Base-by-base conservation (phyloP, 2,888 invertebrate genomes). In the Tetramorium bicarinatum region DNA sequence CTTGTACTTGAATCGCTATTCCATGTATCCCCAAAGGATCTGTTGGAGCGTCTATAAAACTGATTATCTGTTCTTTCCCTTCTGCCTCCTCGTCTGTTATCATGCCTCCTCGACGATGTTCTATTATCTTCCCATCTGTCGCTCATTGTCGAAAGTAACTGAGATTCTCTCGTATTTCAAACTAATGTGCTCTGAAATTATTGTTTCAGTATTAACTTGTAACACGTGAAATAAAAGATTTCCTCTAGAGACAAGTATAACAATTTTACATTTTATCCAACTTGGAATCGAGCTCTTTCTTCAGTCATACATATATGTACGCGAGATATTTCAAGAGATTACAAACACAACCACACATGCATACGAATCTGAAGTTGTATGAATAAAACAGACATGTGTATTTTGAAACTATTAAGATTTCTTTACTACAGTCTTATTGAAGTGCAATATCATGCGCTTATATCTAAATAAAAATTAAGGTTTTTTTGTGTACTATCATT, bases 81-180 rank as follows among this genome's bases (percentile, higher is more conserved):
- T 18, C 52, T 77, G 6, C 15, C 21, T 61, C 13, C 44, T 21
- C 29, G 29, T 6, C 47, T 62, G 0, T 75, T 25, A 34, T 44
- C 44, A 11, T 61, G 44, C 21, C 29, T 34, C 29, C 44, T 11
- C 3, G 29, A 9, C 0, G 29, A 41, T 11, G 9, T 34, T 44
- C n/a, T 67, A 38, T 54, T n/a, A 76, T 0, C 18, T 18, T 52
- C 44, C 66, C 64, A 52, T 2, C 18, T 38, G 13, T n/a, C 41
- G 29, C 25, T 25, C 77, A 77, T 77, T 67, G 1, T 77, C 6
- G 25, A 41, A 67, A 29, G 2, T 54, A 54, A 41, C 29, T 3
- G n/a, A 41, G 18, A 41, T 9, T 8, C 11, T 8, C 18, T 66
- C 29, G 25, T 67, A 3, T n/a, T 54, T 8, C 54, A 66, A 52